phyloP scores from a whole-genome alignment of 2,797 vertebrate species.

The Pseudochirops cupreus region DNA sequence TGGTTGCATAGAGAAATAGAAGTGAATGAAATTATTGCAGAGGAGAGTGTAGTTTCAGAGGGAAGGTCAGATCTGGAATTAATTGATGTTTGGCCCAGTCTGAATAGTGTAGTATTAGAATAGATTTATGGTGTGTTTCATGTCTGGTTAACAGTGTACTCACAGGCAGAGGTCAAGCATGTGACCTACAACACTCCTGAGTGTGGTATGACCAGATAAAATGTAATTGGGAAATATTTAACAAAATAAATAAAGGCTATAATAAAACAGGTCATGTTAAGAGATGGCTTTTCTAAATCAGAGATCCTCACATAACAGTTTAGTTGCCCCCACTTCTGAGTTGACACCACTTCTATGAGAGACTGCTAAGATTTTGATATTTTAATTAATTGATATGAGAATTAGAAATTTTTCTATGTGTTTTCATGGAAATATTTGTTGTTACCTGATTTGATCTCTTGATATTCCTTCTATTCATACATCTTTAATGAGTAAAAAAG shows the following conservation, averaged over 20 bases:
- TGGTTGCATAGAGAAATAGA: not conserved
- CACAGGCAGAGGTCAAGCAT: not conserved
- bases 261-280: not conserved
- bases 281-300: not conserved
- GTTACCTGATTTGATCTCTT: not conserved
- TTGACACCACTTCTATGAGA: not conserved
- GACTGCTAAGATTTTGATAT: slow-evolving; percentile 1
- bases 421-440: not conserved
- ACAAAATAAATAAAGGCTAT: not conserved
- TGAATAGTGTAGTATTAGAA: not conserved
- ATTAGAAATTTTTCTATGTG: not conserved
- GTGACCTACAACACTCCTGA: not conserved
- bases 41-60: not conserved
- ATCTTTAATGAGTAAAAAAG: slow-evolving; percentile 13
- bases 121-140: not conserved
- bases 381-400: slow-evolving; percentile 12
- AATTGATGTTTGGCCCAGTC: not conserved
- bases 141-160: not conserved
- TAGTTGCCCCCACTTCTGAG: not conserved
- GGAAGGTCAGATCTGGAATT: not conserved
- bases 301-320: not conserved
- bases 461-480: not conserved
- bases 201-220: not conserved
- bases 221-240: not conserved
- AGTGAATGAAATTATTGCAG: not conserved